phyloP scores from a whole-genome alignment of 2,113 vertebrate genomes.

The Symphodus melops region DNA sequence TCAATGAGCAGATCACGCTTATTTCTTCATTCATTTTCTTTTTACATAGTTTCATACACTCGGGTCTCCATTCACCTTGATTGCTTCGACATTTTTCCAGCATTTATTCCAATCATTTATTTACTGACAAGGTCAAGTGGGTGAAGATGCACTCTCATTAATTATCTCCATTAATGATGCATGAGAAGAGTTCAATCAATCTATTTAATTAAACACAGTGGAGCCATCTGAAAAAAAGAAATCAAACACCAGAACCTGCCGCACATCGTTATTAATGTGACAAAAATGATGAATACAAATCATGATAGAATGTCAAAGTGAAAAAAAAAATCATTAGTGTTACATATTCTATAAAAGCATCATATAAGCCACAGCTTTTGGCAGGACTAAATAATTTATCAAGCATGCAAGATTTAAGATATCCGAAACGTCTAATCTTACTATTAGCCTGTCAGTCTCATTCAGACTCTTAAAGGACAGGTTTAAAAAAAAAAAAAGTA shows the following conservation, averaged over 20 bases:
- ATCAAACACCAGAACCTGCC: not conserved
- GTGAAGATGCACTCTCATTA: slow-evolving; percentile 45
- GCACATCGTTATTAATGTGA: not conserved
- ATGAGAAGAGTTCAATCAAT: slow-evolving; percentile 53
- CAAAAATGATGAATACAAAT: not conserved
- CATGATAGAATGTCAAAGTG: not conserved
- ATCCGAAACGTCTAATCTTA: not conserved
- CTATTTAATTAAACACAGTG: slow-evolving; percentile 45
- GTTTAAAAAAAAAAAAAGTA: not conserved
- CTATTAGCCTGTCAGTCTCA: not conserved
- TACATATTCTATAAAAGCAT: not conserved
- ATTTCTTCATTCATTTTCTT: not conserved
- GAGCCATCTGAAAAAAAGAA: not conserved
- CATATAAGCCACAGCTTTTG: not conserved
- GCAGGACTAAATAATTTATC: not conserved
- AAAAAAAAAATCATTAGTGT: slow-evolving; percentile 17
- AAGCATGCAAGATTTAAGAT: not conserved
- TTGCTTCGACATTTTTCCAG: slow-evolving; percentile 21
- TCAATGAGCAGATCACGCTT: too few species aligned
- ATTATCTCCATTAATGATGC: slow-evolving; percentile 66
- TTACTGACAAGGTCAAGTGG: slow-evolving; percentile 59
- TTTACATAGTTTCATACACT: not conserved
- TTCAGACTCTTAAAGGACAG: too few species aligned
- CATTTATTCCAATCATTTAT: slow-evolving; percentile 42
- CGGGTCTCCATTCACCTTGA: slow-evolving; percentile 35